These are phyloP conservation scores for Sisyra terminalis DNA, from an alignment of 2,888 invertebrate genomes.

Conservation along the genomic window DNA sequence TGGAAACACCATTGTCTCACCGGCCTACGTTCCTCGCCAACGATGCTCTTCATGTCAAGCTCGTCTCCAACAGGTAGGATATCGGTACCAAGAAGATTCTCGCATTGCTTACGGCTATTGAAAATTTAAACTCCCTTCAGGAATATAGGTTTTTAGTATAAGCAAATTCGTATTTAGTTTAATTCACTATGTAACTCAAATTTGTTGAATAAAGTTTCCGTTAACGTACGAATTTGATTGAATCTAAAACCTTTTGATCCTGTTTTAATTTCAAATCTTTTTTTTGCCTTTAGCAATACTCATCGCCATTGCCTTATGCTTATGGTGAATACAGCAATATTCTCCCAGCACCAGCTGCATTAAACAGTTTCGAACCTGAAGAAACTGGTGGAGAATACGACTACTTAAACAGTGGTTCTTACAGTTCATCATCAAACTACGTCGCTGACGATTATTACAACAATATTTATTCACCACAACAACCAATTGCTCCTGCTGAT, in stretches of 20 bases:
- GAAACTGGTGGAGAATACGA: slow-evolving; percentile 9
- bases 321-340: slow-evolving; percentile 1
- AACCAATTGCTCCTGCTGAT: slow-evolving; percentile 25
- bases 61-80: slow-evolving; percentile 6
- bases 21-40: slow-evolving; percentile 22
- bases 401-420: slow-evolving; percentile 2
- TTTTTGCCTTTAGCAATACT: slow-evolving; percentile 3
- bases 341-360: slow-evolving; percentile 6
- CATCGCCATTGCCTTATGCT: slow-evolving; percentile 3
- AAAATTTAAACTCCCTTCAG: too few species aligned
- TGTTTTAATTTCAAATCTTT: neutral
- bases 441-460: slow-evolving; percentile 9
- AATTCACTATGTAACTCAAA: too few species aligned
- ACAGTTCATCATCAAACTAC: slow-evolving; percentile 4
- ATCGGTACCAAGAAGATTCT: neutral
- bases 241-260: too few species aligned
- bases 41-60: slow-evolving; percentile 14
- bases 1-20: slow-evolving; percentile 21
- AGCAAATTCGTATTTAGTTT: too few species aligned
- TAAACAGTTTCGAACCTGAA: slow-evolving; percentile 9
- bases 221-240: too few species aligned
- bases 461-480: slow-evolving; percentile 8
- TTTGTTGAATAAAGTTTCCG: too few species aligned
- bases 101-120: too few species aligned
- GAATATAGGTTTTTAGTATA: too few species aligned